phyloP scores from a whole-genome alignment of 1,140 invertebrate species.

The Drosophila funebris region DNA sequence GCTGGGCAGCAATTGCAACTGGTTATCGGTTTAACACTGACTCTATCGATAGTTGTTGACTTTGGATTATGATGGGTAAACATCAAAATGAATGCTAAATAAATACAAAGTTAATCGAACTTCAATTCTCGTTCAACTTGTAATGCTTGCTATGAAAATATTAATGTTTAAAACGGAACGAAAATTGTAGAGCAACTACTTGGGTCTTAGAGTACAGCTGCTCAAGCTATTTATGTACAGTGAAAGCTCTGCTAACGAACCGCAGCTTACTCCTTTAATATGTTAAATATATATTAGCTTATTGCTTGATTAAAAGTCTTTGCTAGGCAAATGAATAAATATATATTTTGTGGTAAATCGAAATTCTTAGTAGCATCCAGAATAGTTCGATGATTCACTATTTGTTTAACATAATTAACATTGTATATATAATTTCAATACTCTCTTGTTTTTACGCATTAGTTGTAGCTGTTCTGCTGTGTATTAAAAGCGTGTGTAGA shows the following conservation, averaged over 20 bases:
- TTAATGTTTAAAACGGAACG: neutral
- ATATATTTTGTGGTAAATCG: neutral
- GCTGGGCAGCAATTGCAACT: slow-evolving; percentile 8
- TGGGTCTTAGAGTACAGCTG: neutral
- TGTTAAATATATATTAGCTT: neutral
- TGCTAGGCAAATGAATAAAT: neutral
- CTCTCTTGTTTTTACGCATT: no score
- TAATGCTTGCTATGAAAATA: neutral
- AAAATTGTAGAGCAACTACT: neutral
- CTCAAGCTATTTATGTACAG: neutral
- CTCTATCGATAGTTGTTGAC: slow-evolving; percentile 58
- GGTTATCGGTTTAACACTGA: slow-evolving; percentile 19
- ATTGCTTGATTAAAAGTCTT: neutral
- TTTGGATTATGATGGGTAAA: slow-evolving; percentile 28
- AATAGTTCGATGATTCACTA: neutral
- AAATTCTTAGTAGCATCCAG: neutral
- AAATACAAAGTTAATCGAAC: neutral
- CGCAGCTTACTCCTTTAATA: neutral
- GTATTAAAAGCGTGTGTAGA: no score
- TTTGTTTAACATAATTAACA: no score
- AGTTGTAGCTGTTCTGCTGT: no score
- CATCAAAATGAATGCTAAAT: neutral
- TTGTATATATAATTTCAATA: no score
- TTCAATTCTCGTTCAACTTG: neutral
- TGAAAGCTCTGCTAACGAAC: neutral